phyloP scores from a whole-genome alignment of 2,113 vertebrate genomes.

The Oncorhynchus kisutch region DNA sequence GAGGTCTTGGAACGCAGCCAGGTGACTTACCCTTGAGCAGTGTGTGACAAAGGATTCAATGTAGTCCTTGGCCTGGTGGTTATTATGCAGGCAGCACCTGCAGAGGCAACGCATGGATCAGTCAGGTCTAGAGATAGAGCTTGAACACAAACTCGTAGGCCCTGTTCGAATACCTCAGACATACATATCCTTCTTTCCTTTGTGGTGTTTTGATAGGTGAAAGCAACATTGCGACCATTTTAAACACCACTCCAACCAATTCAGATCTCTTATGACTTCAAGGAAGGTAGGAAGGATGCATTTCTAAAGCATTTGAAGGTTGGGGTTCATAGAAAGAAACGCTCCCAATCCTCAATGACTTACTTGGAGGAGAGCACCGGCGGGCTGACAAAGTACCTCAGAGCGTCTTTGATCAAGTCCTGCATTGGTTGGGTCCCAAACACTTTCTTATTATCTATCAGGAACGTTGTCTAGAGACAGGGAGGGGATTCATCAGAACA shows the following conservation, averaged over 20 bases:
- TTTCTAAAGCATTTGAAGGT: too few species aligned
- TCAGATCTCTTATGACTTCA: too few species aligned
- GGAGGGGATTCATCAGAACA: neutral
- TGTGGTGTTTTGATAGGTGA: neutral
- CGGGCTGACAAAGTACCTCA: slow-evolving; percentile 94
- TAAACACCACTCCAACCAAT: neutral
- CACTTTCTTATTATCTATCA: slow-evolving; percentile 97
- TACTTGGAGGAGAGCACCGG: slow-evolving; percentile 97
- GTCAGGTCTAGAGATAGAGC: neutral
- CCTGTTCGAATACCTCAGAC: neutral
- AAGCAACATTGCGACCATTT: neutral
- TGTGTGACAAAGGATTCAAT: slow-evolving; percentile 98
- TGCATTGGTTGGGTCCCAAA: slow-evolving; percentile 98
- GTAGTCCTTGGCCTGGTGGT: slow-evolving; percentile 98
- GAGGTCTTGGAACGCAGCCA: neutral
- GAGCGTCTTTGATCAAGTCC: slow-evolving; percentile 97
- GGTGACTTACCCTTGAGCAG: slow-evolving; percentile 86
- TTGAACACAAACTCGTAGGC: neutral
- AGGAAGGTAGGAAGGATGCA: too few species aligned
- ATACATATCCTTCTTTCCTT: neutral
- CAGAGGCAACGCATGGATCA: slow-evolving; percentile 33
- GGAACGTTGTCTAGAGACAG: slow-evolving; percentile 87
- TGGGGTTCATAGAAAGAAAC: too few species aligned
- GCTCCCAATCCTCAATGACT: slow-evolving; percentile 26
- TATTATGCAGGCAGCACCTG: slow-evolving; percentile 97